Base-by-base conservation (phyloP, 2,113 vertebrate genomes). In the Peromyscus californicus region DNA sequence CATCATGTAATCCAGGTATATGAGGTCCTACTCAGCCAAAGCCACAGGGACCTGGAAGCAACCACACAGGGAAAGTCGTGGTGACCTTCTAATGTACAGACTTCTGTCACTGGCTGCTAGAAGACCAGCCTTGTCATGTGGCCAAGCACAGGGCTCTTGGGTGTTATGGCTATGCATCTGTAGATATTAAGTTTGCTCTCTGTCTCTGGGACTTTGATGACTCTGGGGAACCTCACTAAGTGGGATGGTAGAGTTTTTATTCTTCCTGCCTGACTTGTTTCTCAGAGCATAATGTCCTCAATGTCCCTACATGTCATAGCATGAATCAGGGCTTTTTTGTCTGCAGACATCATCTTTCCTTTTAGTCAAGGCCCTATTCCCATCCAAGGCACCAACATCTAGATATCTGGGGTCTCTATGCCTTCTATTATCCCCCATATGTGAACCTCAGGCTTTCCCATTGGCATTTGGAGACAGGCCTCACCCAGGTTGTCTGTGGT, bases 11-110 rank as follows among this genome's bases (percentile, higher is more conserved):
- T 4, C 4, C 0, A 78, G 29, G 39, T 24, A 36, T 6, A 31
- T 33, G 13, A 31, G 69, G 9, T 13, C 24, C 29, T 39, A 16
- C 69, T 33, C 16, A 6, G 26, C n/a, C 0, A 5, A 65, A 63
- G 19, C 54, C 19, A 0, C 0, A 0, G 48, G 26, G 4, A 8
- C 11, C 1, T 26, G 59, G 9, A 16, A 0, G 6, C 11, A 9
- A 8, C 42, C 17, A n/a, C 24, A 15, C 36, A 33, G n/a, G 24
- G 3, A 39, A 22, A 1, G 21, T 26, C 31, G 7, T n/a, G 39
- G 80, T 26, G 45, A 39, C 12, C 3, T 11, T 45, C 39, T 31
- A 9, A 15, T 36, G 42, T 36, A 3, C 67, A 74, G 29, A 33
- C 17, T 2, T 39, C 19, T 36, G 29, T 36, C 48, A 29, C 54